Evolutionary conservation across 2,113 vertebrate species (phyloP), one percentile per base, ranked within the genome.

Genomic region (Elachura formosa): DNA sequence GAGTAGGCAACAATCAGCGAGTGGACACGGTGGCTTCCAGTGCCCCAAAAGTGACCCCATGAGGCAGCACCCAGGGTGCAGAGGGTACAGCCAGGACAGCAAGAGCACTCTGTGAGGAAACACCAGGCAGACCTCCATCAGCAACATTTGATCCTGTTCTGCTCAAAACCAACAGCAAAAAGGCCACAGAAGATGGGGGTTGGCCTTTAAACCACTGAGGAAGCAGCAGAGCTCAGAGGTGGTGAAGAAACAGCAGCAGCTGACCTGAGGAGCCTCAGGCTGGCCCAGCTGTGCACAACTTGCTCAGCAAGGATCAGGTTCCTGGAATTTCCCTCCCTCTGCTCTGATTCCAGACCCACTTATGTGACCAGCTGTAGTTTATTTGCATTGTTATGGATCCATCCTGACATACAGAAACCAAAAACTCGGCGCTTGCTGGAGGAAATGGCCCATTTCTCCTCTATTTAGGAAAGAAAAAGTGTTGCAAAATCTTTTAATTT

Each of bases 211-310:
- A 28, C 7, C 2, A 5, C 48, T 14, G 29, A n/a, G 46, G 16
- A 17, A 26, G 61, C n/a, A 63, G 93, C 80, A 87, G n/a, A 31
- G 69, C 38, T 83, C 54, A 12, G 5, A 34, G 33, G 26, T 8
- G 52, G 75, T 85, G 71, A 88, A 74, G 28, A 84, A 94, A 77
- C 66, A 90, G 84, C 94, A 95, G 78, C 93, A 95, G 87, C 31
- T 5, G 3, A 33, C 54, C 24, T 8, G 7, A 14, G 26, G 58
- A 88, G 23, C 33, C 87, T 72, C 52, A 0, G 2, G 43, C 79
- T 59, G 69, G 31, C 36, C 64, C 72, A 40, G 6, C 69, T n/a
- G 28, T 9, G 54, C 79, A 17, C 41, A 61, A 8, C 22, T 6
- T 38, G 18, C 82, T 33, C 77, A 55, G 8, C 46, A 15, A 58